Evolutionary conservation across 2,888 invertebrate genomes (phyloP), one percentile per base, ranked within the genome.

Genomic region (Sclerodermus sp.): DNA sequence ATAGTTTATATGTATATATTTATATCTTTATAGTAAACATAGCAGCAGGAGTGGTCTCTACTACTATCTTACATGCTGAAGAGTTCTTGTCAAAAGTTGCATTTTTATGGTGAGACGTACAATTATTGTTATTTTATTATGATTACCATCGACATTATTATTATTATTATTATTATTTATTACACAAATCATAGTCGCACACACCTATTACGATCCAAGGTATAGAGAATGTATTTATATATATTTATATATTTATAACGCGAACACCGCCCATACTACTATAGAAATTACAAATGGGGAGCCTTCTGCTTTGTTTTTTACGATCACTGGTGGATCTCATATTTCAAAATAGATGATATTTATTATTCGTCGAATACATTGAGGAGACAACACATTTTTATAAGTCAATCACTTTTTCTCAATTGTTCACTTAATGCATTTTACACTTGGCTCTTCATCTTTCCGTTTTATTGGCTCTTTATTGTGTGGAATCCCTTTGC

Each of bases 211-310:
- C 71, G 73, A 76, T 74, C 76, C 66, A 70, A 70, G 67, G 62
- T 64, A 64, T 71, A 69, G 68, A 72, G 64, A 73, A 74, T 73
- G 71, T 67, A 56, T 61, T 57, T 65, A 65, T 70, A 70, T 70
- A 65, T 74, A 73, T 76, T 72, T 75, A 75, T 76, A 73, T 76
- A 76, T 77, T n/a, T n/a, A n/a, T n/a, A n/a, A n/a, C 77, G 77
- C 74, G 77, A 76, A 77, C 76, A 77, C 73, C 76, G 69, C 74
- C 73, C 77, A 73, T 55, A n/a, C 69, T 72, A 73, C 73, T 77
- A 76, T 74, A 74, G 74, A 73, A 74, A 77, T 76, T 75, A 75
- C 72, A 76, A 76, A 76, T 71, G 73, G 72, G 71, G 75, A 8
- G 55, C 51, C 66, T 61, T 54, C 60, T 58, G 45, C 47, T 51